Base-by-base conservation (phyloP, 2,797 vertebrate genomes). In the Microchirus variegatus region DNA sequence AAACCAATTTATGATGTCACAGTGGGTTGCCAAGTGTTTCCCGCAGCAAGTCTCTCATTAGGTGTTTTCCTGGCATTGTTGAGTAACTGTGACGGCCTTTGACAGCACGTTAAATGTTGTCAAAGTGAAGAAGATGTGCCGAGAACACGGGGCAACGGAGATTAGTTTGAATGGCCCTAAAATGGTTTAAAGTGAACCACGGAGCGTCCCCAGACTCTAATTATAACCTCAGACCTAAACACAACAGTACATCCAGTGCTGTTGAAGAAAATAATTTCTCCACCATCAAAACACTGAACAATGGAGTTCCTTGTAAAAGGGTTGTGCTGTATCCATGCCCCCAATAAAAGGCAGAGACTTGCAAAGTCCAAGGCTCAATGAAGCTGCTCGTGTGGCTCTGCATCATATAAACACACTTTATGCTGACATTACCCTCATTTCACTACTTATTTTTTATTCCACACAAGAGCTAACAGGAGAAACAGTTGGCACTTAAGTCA, bases 131-230 rank as follows among this genome's bases (percentile, higher is more conserved):
- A 86, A 72, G 67, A 86, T 73, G 71, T 81, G 31, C 31, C 76
- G 64, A 69, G 73, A 45, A 75, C 63, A 63, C 63, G 45, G 45
- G 69, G 64, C 69, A 76, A 75, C 61, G 13, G 26, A 86, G 81
- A 85, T 75, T 68, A 70, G 66, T 74, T 72, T 70, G 60, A 84
- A 78, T 67, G 70, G 56, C 53, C 67, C 72, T 55, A 63, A 75
- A 83, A 73, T 17, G 37, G 75, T 61, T 64, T 66, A 76, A 74
- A 73, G 62, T 0, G 40, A 79, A 78, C 69, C 54, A 63, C 9
- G 17, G 59, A 62, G 51, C 63, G 70, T 68, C 60, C 61, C 41
- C 47, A 15, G 45, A 48, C 63, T 80, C 58, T 65, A 53, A 66
- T 50, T 72, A 67, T 54, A 59, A 60, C 53, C 59, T 50, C 50